A percentile compares a stretch with the other conserved stretches of the same genome.
Evolutionary conservation across 2,797 vertebrate species (phyloP).

Genomic region (Pangasius mekongensis): DNA sequence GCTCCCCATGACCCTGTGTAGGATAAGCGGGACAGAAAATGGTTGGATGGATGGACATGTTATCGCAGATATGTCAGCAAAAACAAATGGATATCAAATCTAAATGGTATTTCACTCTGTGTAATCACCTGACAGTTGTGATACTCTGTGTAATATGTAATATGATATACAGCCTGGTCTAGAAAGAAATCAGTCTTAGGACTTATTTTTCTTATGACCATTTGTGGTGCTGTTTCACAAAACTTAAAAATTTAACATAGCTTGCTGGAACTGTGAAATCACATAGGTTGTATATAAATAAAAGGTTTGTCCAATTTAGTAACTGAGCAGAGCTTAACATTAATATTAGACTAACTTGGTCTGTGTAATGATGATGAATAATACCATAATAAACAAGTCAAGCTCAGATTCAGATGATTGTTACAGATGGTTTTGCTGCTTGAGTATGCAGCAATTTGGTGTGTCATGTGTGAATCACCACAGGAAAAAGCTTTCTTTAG

Average conservation of each 20-base stretch:
- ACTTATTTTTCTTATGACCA: background rate
- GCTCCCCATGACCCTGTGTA: too few species aligned
- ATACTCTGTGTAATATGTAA: too few species aligned
- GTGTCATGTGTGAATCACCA: constrained; percentile 1
- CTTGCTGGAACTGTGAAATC: background rate
- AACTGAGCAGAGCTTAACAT: background rate
- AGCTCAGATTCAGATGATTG: too few species aligned
- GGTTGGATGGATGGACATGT: too few species aligned
- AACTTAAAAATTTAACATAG: background rate
- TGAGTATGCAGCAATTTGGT: background rate
- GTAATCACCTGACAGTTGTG: too few species aligned
- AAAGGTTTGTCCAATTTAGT: background rate
- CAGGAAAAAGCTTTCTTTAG: background rate
- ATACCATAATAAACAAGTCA: background rate
- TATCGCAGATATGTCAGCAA: too few species aligned
- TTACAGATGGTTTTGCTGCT: background rate
- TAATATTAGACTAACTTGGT: background rate
- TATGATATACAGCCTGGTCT: background rate
- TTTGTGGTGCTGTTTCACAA: background rate
- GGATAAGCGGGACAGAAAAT: too few species aligned
- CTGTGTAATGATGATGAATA: background rate
- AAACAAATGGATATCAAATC: too few species aligned
- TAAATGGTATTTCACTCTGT: too few species aligned
- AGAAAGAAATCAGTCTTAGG: background rate
- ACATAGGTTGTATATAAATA: background rate